Conservation (phyloP, 2,888 invertebrate species). For the Liposcelis brunnea region DNA sequence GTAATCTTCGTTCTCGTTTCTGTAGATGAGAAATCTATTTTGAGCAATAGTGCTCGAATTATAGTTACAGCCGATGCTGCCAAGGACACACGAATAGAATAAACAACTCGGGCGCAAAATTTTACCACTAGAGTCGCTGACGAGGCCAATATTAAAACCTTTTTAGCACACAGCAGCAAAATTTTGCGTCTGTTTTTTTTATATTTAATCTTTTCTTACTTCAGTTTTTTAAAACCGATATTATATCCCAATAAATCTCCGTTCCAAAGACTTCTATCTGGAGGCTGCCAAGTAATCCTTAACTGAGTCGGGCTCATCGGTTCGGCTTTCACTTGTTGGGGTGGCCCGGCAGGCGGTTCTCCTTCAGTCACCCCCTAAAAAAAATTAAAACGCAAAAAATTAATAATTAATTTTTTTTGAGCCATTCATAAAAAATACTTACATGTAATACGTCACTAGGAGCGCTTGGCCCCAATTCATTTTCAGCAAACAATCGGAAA, state of each 20-base stretch:
- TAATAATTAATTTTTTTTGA: not conserved
- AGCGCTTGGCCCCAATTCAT: conserved; percentile 40
- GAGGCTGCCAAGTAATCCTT: conserved; percentile 58
- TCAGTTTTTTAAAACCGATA: conserved; percentile 28
- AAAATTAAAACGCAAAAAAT: not conserved
- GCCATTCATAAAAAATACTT: conserved; percentile 16
- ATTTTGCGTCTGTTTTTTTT: not conserved
- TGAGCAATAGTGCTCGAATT: not conserved
- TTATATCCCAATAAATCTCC: conserved; percentile 58
- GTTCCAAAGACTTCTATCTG: conserved; percentile 53
- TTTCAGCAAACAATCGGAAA: conserved; percentile 40
- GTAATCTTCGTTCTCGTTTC: not conserved
- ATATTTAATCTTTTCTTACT: conserved; percentile 18
- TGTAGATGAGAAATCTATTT: not conserved
- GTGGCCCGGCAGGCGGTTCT: conserved; percentile 53
- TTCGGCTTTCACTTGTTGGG: conserved; percentile 44
- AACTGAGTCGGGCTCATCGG: conserved; percentile 52
- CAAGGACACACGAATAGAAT: too few relatives aligned
- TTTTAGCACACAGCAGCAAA: not conserved
- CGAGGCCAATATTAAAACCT: too few relatives aligned
- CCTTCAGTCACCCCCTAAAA: conserved; percentile 27
- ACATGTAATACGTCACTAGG: conserved; percentile 38
- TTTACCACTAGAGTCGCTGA: too few relatives aligned
- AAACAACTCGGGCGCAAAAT: too few relatives aligned
- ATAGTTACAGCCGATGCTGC: not conserved